A percentile compares a stretch with the other conserved stretches of the same genome.
Conservation (phyloP, 2,888 invertebrate genomes). For the Chymomyza fuscimana region DNA sequence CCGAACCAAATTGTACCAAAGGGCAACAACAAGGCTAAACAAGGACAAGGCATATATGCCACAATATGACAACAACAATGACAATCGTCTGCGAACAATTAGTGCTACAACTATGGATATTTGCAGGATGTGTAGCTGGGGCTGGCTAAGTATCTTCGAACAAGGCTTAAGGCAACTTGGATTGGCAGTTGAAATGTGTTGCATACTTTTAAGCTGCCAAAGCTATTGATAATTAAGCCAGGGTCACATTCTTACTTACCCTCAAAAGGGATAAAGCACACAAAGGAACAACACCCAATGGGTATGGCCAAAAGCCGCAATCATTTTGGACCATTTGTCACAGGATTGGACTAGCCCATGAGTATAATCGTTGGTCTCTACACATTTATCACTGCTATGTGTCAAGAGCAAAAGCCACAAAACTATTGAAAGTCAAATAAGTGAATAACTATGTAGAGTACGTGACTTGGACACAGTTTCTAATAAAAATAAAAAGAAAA, state of each 20-base stretch:
- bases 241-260: not conserved
- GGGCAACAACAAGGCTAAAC: not conserved
- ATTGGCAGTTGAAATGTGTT: not conserved
- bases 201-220: not conserved
- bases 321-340: slow-evolving; percentile 52
- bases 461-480: not conserved
- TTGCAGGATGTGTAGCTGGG: not conserved
- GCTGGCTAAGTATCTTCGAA: not conserved
- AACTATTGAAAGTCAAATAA: slow-evolving; percentile 38
- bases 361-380: not conserved
- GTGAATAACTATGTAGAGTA: not conserved
- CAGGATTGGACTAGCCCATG: slow-evolving; percentile 22
- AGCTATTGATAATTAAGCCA: not conserved
- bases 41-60: not conserved
- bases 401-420: slow-evolving; percentile 37
- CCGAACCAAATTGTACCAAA: not conserved
- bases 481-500: not conserved
- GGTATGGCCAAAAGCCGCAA: not conserved
- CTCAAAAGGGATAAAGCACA: not conserved
- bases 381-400: slow-evolving; percentile 62
- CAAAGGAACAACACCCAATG: not conserved
- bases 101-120: not conserved
- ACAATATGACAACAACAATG: not conserved
- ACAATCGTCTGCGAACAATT: not conserved
- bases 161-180: not conserved